A percentile compares a stretch with the other conserved stretches of the same genome.
Evolutionary conservation across 2,888 invertebrate species (phyloP).

Genomic region (Dugesia japonica): DNA sequence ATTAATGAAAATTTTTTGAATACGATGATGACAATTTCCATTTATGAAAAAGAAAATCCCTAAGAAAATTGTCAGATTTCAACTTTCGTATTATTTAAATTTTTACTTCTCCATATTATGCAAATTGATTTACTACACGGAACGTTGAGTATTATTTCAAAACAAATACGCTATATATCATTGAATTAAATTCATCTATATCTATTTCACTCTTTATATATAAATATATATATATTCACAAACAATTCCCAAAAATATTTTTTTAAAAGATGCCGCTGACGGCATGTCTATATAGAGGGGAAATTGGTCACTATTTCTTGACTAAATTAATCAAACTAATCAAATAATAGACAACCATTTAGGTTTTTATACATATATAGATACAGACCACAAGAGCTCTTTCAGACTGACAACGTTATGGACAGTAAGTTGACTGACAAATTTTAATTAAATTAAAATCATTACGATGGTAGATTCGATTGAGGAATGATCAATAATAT

Average conservation of each 20-base stretch:
- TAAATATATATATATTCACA: not conserved
- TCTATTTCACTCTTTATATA: not conserved
- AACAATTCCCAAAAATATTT: not conserved
- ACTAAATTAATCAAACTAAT: not conserved
- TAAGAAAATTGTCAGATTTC: not conserved
- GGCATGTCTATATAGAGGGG: not conserved
- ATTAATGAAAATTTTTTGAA: no score
- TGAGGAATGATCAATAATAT: not conserved
- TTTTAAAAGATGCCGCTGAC: not conserved
- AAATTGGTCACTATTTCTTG: not conserved
- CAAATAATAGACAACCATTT: not conserved
- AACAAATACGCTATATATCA: not conserved
- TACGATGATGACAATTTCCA: no score
- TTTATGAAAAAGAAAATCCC: not conserved
- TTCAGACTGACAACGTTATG: not conserved
- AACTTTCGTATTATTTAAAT: not conserved
- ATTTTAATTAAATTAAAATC: not conserved
- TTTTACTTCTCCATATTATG: not conserved
- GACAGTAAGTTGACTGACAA: not conserved
- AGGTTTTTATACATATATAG: not conserved
- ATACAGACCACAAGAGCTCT: not conserved
- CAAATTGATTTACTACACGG: not conserved
- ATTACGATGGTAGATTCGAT: not conserved
- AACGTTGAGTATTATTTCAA: no score
- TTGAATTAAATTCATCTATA: not conserved